These are phyloP conservation scores for Sylvilagus bachmani DNA, from an alignment of 2,113 vertebrate species.

Conservation along the genomic window DNA sequence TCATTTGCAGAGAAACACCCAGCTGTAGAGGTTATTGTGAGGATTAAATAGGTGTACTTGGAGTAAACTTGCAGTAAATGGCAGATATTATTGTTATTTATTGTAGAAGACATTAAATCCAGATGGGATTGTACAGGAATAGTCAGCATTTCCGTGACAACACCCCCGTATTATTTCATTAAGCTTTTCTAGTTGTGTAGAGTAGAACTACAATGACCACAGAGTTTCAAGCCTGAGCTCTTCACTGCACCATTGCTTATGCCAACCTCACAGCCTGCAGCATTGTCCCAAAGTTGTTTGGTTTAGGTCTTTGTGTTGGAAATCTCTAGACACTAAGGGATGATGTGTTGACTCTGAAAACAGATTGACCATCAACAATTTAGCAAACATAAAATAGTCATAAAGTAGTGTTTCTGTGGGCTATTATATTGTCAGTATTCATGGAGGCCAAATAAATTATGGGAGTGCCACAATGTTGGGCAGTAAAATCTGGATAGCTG, in stretches of 20 bases:
- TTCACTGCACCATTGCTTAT: constrained; percentile 39
- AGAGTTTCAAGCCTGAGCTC: constrained; percentile 61
- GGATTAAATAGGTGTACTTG: not conserved
- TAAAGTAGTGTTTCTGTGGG: constrained; percentile 76
- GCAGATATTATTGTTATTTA: not conserved
- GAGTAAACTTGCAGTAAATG: not conserved
- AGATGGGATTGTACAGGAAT: not conserved
- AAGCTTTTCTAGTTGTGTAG: not conserved
- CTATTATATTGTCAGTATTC: constrained; percentile 72
- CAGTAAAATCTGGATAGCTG: constrained; percentile 70
- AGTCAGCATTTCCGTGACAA: not conserved
- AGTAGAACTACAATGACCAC: constrained; percentile 1
- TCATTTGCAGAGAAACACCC: not conserved
- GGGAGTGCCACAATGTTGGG: constrained; percentile 69
- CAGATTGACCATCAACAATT: constrained; percentile 74
- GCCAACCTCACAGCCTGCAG: not conserved
- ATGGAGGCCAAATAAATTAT: constrained; percentile 75
- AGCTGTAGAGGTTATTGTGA: not conserved
- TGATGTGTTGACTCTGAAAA: constrained; percentile 67
- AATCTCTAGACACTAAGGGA: constrained; percentile 67
- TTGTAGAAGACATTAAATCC: constrained; percentile 12
- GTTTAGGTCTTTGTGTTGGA: constrained; percentile 61
- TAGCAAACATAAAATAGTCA: constrained; percentile 78
- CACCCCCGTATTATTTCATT: not conserved
- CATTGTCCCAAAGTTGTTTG: constrained; percentile 57